Evolutionary conservation across 2,797 vertebrate species (phyloP).

Genomic region (Syncerus caffer): DNA sequence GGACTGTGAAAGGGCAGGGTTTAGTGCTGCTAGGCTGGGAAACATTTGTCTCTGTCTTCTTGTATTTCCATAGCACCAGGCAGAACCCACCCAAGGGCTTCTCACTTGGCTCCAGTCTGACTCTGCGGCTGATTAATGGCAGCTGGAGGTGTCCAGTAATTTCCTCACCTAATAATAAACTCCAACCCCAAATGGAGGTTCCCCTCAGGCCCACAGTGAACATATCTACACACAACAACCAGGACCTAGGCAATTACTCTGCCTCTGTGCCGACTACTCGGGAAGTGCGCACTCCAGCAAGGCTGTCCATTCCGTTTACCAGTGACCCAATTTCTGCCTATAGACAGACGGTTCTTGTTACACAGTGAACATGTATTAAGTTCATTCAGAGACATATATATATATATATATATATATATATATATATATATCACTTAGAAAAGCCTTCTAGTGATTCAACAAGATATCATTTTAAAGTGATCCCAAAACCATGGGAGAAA

Average conservation of each 20-base stretch:
- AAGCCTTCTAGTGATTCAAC: neutral
- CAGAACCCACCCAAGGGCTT: constrained; percentile 82
- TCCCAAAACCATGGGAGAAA: neutral
- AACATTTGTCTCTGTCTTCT: constrained; percentile 88
- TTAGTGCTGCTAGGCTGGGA: constrained; percentile 83
- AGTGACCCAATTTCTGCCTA: neutral
- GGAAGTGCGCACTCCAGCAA: neutral
- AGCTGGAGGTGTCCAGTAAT: constrained; percentile 93
- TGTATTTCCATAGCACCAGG: constrained; percentile 83
- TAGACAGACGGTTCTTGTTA: neutral
- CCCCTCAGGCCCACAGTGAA: constrained; percentile 77
- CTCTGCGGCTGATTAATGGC: constrained; percentile 93
- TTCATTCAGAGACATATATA: neutral
- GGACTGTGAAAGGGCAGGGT: constrained; percentile 84
- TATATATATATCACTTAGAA: neutral
- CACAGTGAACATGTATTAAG: neutral
- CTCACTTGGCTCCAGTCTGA: constrained; percentile 90
- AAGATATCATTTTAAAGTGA: neutral
- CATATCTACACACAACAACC: neutral
- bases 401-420: neutral
- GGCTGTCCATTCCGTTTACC: neutral
- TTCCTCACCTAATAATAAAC: constrained; percentile 90
- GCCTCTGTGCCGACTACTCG: neutral
- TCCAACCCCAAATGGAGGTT: constrained; percentile 77
- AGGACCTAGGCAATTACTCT: neutral